Evolutionary conservation across 35 echinoderm and acorn worm genomes (phyloP), one percentile per base, ranked within the genome.

Genomic region (Nesometra sesokonis): DNA sequence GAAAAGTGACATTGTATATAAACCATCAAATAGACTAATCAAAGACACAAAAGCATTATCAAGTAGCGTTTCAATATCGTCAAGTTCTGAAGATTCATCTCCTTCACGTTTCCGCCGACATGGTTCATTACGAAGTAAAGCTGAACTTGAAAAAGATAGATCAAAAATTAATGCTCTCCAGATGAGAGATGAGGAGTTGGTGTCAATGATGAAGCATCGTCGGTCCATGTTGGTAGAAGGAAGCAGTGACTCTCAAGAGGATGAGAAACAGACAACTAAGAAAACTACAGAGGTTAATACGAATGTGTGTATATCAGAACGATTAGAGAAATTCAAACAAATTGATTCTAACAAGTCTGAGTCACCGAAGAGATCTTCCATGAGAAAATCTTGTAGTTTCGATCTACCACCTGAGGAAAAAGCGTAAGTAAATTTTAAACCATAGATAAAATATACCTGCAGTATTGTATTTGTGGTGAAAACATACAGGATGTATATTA

Each of bases 181-280:
- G 23, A 91, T 86, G 17, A 97, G 93, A 52, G 94, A 97, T 57
- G 87, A 88, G 23, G 94, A 93, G 30, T 84, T 97, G 57, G 78
- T 93, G 29, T 91, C 92, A 36, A 84, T 93, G 86, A 97, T 97
- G 94, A 87, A 86, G 82, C 77, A 89, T 35, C 52, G 52, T 67
- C 46, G 94, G 34, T 88, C 91, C 0, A 40, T 91, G 46, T 34
- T 90, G 76, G 84, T 97, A 11, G 57, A 84, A 37, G 86, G 52
- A 17, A 67, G 23, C 52, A 67, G 52, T 67, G 52, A 67, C 21
- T 67, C 52, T 67, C 52, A 93, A 23, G 88, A 91, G 29, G 86
- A 90, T 27, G 81, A 84, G 52, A 76, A 89, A 32, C 81, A 89
- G 38, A 84, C 15, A 27, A 82, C 52, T 2, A 86, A 89, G 29